phyloP scores from a whole-genome alignment of 2,888 invertebrate genomes.

The Epicampocera succincta region DNA sequence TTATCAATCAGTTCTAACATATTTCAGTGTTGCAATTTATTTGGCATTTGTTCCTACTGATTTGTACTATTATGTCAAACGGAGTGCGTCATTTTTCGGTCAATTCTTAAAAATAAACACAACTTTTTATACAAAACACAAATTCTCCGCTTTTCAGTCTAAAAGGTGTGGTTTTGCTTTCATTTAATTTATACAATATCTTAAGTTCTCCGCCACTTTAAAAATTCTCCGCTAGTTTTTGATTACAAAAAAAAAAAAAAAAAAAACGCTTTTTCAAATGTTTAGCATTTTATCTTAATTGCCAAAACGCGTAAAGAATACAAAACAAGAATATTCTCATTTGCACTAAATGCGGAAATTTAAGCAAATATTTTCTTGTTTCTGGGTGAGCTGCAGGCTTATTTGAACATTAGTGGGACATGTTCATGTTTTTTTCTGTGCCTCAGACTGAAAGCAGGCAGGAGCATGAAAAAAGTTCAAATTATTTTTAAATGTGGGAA shows the following conservation, averaged over 20 bases:
- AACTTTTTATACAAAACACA: not conserved
- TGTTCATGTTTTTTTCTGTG: conserved; percentile 40
- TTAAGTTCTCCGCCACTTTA: not conserved
- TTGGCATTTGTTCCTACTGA: conserved; percentile 27
- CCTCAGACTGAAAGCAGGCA: conserved; percentile 16
- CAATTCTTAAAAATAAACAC: conserved; percentile 52
- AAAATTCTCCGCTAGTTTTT: not conserved
- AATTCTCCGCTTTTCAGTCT: conserved; percentile 3
- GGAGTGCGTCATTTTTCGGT: conserved; percentile 63
- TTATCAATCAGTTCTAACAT: conserved; percentile 50
- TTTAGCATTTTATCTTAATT: conserved; percentile 50
- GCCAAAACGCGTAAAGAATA: conserved; percentile 18
- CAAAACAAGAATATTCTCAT: conserved; percentile 11
- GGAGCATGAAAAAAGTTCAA: conserved; percentile 30
- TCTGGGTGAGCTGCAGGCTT: conserved; percentile 59
- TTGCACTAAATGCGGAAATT: conserved; percentile 65
- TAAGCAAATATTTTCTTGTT: conserved; percentile 49
- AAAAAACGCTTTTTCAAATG: conserved; percentile 1
- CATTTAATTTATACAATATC: conserved; percentile 2
- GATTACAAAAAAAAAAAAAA: not conserved
- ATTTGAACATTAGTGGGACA: conserved; percentile 67
- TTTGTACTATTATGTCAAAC: conserved; percentile 57
- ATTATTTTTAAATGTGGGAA: conserved; percentile 19
- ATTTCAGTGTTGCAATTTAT: conserved; percentile 28
- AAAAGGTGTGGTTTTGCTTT: conserved; percentile 51